These are phyloP conservation scores for Diorhabda sublineata DNA, from an alignment of 1,140 invertebrate genomes.

Conservation along the genomic window DNA sequence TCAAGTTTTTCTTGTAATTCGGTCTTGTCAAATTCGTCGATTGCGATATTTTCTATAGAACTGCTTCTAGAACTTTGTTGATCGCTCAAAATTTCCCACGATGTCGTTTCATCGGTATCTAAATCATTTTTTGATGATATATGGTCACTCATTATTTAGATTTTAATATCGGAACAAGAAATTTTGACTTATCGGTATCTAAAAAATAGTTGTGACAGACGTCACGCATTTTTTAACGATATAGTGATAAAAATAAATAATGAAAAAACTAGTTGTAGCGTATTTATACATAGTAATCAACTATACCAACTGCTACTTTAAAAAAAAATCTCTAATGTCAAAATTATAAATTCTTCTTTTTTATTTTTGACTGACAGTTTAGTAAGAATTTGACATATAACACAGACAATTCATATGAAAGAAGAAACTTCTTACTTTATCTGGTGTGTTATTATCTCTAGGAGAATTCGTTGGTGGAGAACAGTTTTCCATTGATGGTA, in stretches of 20 bases:
- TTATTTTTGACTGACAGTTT: no score
- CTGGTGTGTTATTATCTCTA: slow-evolving; percentile 38
- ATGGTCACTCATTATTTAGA: slow-evolving; percentile 14
- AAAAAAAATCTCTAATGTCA: no score
- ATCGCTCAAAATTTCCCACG: slow-evolving; percentile 23
- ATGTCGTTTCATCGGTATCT: slow-evolving; percentile 24
- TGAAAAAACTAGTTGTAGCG: no score
- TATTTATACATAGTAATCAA: no score
- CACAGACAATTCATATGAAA: background rate
- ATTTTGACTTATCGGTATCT: slow-evolving; percentile 15
- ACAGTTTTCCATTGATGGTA: slow-evolving; percentile 41
- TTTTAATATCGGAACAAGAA: slow-evolving; percentile 6
- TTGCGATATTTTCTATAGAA: slow-evolving; percentile 16
- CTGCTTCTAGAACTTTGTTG: slow-evolving; percentile 13
- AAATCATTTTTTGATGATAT: slow-evolving; percentile 16
- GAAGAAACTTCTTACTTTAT: slow-evolving; percentile 39
- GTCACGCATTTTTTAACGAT: slow-evolving; percentile 8
- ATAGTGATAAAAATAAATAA: background rate
- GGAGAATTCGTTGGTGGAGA: slow-evolving; percentile 40
- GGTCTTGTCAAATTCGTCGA: background rate
- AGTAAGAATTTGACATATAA: no score
- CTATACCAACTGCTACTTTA: no score
- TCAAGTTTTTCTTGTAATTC: background rate
- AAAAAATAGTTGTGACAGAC: slow-evolving; percentile 11
- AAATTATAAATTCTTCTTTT: no score